phyloP scores from a whole-genome alignment of 2,113 vertebrate genomes.

The Cyanoramphus novaezelandiae region DNA sequence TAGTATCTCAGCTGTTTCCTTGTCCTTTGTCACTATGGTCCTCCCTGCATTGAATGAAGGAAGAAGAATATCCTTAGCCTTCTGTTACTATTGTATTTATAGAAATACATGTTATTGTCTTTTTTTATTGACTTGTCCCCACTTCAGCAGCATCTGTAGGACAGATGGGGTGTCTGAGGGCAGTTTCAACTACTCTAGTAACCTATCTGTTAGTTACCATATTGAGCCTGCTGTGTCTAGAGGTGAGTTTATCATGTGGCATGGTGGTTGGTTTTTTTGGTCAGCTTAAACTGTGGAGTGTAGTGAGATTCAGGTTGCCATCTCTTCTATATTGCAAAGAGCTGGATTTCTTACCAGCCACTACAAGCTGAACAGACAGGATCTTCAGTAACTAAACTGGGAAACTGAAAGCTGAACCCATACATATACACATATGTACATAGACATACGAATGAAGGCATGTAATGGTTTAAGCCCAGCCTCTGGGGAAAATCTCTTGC shows the following conservation, averaged over 20 bases:
- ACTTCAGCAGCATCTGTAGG: background rate
- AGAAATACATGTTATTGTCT: background rate
- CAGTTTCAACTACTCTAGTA: background rate
- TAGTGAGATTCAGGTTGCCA: background rate
- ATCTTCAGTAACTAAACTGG: background rate
- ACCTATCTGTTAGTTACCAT: background rate
- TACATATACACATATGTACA: background rate
- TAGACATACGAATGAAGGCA: background rate
- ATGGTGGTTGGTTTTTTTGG: background rate
- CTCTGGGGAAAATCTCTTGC: too few relatives aligned
- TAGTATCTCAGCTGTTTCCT: background rate
- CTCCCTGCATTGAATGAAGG: background rate
- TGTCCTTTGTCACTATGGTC: background rate
- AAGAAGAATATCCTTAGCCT: background rate
- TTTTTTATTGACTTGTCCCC: background rate
- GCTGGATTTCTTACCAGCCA: background rate
- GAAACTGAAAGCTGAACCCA: background rate
- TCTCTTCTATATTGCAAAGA: background rate
- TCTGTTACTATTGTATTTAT: background rate
- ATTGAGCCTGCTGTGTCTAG: background rate
- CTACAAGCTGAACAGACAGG: background rate
- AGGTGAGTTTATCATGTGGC: background rate
- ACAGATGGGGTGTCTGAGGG: background rate
- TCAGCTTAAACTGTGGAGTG: background rate
- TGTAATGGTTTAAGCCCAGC: background rate